Evolutionary conservation across 2,113 vertebrate species (phyloP).

Genomic region (Aythya baeri): DNA sequence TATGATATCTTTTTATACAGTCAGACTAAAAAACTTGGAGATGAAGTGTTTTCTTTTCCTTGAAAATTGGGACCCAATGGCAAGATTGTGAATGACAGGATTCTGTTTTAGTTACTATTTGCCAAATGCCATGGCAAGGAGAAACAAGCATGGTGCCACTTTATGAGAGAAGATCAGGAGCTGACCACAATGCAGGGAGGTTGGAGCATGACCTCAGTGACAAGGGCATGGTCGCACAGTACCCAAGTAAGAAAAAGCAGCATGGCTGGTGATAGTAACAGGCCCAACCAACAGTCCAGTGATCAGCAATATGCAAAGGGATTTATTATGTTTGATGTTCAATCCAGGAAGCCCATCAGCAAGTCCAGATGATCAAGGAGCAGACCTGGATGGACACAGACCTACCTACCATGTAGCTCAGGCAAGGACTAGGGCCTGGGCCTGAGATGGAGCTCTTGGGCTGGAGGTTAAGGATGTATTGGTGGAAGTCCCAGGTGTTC

Average conservation of each 20-base stretch:
- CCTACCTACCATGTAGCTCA: background rate
- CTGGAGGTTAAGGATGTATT: background rate
- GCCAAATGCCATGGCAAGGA: background rate
- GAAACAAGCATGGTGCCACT: background rate
- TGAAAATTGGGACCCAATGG: background rate
- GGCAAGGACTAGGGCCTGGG: background rate
- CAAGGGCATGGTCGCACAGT: background rate
- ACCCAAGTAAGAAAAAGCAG: background rate
- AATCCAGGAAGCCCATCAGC: background rate
- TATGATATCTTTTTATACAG: background rate
- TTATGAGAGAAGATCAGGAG: background rate
- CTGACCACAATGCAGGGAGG: background rate
- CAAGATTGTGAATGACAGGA: background rate
- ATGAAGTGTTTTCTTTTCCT: background rate
- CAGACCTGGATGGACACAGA: background rate
- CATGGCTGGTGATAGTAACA: background rate
- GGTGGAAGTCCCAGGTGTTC: background rate
- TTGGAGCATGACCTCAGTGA: background rate
- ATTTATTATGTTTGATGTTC: background rate
- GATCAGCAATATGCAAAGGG: background rate
- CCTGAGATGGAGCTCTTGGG: background rate
- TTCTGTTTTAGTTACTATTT: background rate
- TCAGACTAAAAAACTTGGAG: background rate
- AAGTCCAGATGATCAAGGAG: background rate
- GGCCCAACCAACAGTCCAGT: background rate